Evolutionary conservation across 2,888 invertebrate genomes (phyloP), one percentile per base, ranked within the genome.

Genomic region (Omphaloscelis lunosa): DNA sequence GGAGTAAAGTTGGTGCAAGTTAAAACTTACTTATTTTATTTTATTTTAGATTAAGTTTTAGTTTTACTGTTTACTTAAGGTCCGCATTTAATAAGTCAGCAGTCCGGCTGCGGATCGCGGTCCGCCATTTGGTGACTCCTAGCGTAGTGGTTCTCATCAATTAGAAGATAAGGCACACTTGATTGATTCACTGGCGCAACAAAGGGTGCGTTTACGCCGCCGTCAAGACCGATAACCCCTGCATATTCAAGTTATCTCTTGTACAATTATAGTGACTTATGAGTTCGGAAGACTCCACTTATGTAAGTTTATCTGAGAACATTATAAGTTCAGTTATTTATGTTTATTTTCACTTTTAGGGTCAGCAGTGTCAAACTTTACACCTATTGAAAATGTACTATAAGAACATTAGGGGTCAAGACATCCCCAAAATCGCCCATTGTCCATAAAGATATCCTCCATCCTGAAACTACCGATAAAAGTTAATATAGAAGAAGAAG

Each of bases 141-240:
- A n/a, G 20, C 34, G n/a, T 61, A 82, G 72, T 80, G 63, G 72
- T 80, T 88, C 82, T 62, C 89, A 86, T 87, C 85, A 87, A 86
- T 89, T 89, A 82, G 41, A 65, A 79, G 88, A 89, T 89, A 89
- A 82, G 53, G 59, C n/a, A 81, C 77, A 81, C 72, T 75, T 68
- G 77, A 86, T 68, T 86, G 84, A 86, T 88, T 81, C 77, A 80
- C 34, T 65, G 27, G 34, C 59, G 75, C 77, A 75, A 87, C 87
- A 85, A 89, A 79, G 75, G 79, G 62, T 75, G 73, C 72, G 73
- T 88, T 84, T 72, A 73, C 70, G 72, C 88, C 70, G 72, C 86
- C 51, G 39, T 71, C 86, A 79, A 62, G 71, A 80, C 29, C 41
- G 88, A 87, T 87, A 87, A 88, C 83, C 80, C 61, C 82, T 51